Base-by-base conservation (phyloP, 2,797 vertebrate genomes). In the Siniperca obscura region DNA sequence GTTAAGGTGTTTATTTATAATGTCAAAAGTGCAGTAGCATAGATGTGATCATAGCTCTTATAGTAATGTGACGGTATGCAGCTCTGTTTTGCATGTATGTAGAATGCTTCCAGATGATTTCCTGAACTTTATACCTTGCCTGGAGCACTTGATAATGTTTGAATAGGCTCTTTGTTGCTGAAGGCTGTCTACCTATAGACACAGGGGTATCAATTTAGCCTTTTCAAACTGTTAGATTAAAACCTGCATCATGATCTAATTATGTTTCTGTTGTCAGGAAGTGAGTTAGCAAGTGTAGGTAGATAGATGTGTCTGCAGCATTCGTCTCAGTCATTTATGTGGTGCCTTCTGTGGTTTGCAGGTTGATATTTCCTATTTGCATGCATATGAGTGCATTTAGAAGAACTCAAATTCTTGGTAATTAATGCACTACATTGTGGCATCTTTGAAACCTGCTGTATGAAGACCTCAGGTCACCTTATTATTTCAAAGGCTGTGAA, bases 301-400 rank as follows among this genome's bases (percentile, higher is more conserved):
- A 74, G 71, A 78, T n/a, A 55, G 27, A 70, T 56, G 27, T 48
- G 19, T 76, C 30, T 82, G 80, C 88, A 68, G 84, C 59, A 60
- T 78, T 30, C 30, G 30, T 30, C 70, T 82, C 57, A 80, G 71
- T 83, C 22, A 74, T 82, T 70, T 83, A 71, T 9, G 46, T 25
- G 74, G 44, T 85, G 42, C 61, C 62, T 68, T 84, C 85, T 89
- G 94, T 90, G 91, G 90, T 91, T 92, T 86, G 40, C 52, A 80
- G 67, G 59, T 84, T 68, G 38, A 83, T 67, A 67, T 84, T 87
- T 90, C 73, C 87, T 85, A 78, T 85, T 75, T 85, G 74, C 65
- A 21, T 57, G 52, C 36, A 19, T 42, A 9, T 34, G n/a, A 60
- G 30, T n/a, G 16, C 38, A 9, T 70, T 74, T 11, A 76, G 27